These are phyloP conservation scores for Labeo catla DNA, from an alignment of 2,113 vertebrate species.

Conservation along the genomic window DNA sequence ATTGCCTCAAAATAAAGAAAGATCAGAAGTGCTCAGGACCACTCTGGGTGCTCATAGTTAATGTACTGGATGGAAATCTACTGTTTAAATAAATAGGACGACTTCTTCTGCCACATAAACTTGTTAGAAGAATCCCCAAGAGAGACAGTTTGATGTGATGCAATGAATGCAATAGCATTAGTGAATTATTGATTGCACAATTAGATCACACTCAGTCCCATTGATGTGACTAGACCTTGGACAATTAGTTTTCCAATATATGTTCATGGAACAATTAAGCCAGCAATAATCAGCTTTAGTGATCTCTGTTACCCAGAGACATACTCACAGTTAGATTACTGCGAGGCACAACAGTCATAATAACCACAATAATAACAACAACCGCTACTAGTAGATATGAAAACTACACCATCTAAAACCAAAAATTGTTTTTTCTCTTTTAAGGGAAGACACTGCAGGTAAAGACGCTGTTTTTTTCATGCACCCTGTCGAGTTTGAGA, in stretches of 20 bases:
- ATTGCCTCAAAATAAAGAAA: neutral
- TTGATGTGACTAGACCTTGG: neutral
- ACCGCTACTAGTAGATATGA: too few relatives aligned
- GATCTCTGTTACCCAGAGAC: neutral
- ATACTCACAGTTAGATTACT: neutral
- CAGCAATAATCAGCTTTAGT: neutral
- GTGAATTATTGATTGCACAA: neutral
- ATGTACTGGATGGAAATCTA: neutral
- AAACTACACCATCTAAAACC: too few relatives aligned
- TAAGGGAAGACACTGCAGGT: too few relatives aligned
- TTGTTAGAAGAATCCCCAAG: neutral
- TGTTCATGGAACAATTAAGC: neutral
- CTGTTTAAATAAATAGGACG: neutral
- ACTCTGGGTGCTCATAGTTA: neutral
- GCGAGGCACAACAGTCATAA: neutral
- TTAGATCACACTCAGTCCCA: neutral
- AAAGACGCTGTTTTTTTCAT: too few relatives aligned
- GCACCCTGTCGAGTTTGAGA: too few relatives aligned
- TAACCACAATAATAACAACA: too few relatives aligned
- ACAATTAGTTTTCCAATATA: neutral
- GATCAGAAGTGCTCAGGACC: neutral
- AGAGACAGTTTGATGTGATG: neutral
- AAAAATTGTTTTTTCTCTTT: too few relatives aligned
- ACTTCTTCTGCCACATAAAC: neutral
- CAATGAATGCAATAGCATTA: neutral